Conservation (phyloP, 2,888 invertebrate species). For the Polyommatus iphigenia region DNA sequence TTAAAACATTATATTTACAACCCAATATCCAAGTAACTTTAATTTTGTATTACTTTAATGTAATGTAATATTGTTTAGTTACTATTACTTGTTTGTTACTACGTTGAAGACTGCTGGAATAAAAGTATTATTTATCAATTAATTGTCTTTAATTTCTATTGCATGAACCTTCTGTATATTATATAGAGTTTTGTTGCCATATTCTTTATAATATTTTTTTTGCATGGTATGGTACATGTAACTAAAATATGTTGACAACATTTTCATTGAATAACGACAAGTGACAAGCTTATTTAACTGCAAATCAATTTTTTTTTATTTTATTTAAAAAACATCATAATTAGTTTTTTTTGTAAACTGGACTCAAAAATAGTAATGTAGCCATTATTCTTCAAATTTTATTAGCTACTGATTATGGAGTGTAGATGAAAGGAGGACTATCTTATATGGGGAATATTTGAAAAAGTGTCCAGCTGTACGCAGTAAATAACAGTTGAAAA, state of each 20-base stretch:
- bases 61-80: constrained; percentile 34
- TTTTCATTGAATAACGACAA: not conserved
- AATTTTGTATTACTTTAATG: constrained; percentile 4
- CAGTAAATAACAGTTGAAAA: too few species aligned
- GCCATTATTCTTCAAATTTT: too few species aligned
- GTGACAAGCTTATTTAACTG: not conserved
- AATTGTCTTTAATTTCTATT: constrained; percentile 61
- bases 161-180: constrained; percentile 35
- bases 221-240: constrained; percentile 13
- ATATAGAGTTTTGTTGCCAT: constrained; percentile 23
- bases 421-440: too few species aligned
- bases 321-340: too few species aligned
- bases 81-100: constrained; percentile 34
- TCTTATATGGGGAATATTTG: too few species aligned
- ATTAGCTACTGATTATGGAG: too few species aligned
- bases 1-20: not conserved
- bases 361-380: too few species aligned
- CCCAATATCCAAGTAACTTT: not conserved
- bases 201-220: constrained; percentile 12
- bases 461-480: too few species aligned
- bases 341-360: too few species aligned
- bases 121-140: constrained; percentile 63
- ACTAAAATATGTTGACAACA: not conserved
- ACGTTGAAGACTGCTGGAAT: constrained; percentile 67
- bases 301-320: not conserved